Conservation (phyloP, 2,113 vertebrate genomes). For the Python bivittatus region DNA sequence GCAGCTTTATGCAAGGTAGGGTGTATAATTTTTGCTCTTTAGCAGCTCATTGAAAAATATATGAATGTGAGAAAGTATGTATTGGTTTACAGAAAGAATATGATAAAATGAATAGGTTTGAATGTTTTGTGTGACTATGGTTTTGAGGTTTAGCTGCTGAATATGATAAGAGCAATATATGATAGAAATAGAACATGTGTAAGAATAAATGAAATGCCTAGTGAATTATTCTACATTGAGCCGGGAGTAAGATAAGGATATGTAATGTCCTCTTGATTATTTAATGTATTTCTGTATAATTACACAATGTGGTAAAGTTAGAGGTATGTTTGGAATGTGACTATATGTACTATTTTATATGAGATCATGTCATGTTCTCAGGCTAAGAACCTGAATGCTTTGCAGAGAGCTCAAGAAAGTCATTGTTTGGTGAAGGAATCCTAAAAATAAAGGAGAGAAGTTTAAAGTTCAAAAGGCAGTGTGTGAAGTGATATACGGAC, state of each 20-base stretch:
- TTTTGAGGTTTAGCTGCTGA: not conserved
- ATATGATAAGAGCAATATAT: not conserved
- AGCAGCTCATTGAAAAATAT: not conserved
- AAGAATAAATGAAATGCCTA: not conserved
- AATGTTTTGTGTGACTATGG: not conserved
- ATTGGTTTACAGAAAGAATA: not conserved
- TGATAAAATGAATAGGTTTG: not conserved
- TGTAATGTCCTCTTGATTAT: not conserved
- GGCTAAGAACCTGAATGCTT: not conserved
- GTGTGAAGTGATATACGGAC: not conserved
- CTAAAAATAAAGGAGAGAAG: not conserved
- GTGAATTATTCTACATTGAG: not conserved
- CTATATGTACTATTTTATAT: not conserved
- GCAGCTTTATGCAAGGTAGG: not conserved
- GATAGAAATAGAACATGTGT: not conserved
- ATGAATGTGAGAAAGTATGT: not conserved
- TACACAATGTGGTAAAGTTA: not conserved
- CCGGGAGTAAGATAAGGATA: not conserved
- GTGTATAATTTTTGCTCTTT: not conserved
- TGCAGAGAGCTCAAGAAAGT: not conserved
- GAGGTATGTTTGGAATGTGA: not conserved
- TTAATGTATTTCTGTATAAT: not conserved
- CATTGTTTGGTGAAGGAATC: not conserved
- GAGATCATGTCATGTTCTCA: not conserved
- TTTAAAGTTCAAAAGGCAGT: not conserved